phyloP scores from a whole-genome alignment of 2,888 invertebrate genomes.

The Rhabditoides inermis region DNA sequence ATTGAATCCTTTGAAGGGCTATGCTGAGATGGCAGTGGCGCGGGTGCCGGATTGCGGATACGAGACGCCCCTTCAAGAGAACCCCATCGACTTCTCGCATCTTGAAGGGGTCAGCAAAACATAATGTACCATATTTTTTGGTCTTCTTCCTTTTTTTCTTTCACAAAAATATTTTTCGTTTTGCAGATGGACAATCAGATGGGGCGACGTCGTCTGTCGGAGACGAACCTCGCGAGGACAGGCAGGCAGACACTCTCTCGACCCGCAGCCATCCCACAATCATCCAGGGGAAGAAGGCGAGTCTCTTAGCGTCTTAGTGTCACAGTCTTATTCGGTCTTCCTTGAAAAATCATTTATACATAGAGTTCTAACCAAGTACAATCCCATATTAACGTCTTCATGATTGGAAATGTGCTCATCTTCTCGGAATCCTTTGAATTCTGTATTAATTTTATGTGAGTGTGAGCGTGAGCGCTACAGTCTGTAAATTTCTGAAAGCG shows the following conservation, averaged over 20 bases:
- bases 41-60: constrained; percentile 68
- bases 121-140: neutral
- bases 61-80: constrained; percentile 85
- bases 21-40: constrained; percentile 83
- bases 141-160: no score
- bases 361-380: no score
- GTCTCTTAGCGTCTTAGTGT: no score
- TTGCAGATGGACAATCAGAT: constrained; percentile 27
- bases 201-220: constrained; percentile 43
- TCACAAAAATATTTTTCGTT: neutral
- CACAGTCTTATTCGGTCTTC: no score
- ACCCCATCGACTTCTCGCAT: constrained; percentile 31
- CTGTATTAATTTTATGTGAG: no score
- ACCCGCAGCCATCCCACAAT: constrained; percentile 17
- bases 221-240: constrained; percentile 45
- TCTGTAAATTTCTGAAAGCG: no score
- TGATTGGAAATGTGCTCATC: no score
- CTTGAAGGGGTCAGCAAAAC: neutral
- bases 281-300: constrained; percentile 18
- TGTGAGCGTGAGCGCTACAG: no score
- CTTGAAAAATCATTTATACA: no score
- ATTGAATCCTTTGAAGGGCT: constrained; percentile 58
- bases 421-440: no score
- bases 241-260: constrained; percentile 18
- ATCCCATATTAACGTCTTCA: no score